These are phyloP conservation scores for Chloroclysta siterata DNA, from an alignment of 2,888 invertebrate genomes.

Conservation along the genomic window DNA sequence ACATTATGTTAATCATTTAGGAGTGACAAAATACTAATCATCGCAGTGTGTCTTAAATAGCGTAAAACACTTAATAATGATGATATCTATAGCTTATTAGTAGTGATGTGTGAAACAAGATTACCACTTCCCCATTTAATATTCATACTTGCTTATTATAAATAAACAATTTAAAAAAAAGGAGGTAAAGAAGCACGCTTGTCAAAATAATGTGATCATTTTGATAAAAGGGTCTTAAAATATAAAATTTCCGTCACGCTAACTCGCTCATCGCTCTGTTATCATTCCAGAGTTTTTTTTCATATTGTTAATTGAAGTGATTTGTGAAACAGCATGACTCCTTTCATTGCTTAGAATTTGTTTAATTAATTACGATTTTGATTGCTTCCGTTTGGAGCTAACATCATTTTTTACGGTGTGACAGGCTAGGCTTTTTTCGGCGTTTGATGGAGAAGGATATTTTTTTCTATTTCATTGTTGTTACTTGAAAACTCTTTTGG, in stretches of 20 bases:
- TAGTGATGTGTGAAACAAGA: too few species aligned
- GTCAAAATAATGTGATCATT: constrained; percentile 59
- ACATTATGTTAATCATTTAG: too few species aligned
- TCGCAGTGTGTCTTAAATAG: too few species aligned
- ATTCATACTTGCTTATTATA: too few species aligned
- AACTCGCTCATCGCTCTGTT: constrained; percentile 59
- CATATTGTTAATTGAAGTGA: constrained; percentile 85
- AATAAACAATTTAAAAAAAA: not conserved
- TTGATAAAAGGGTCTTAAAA: constrained; percentile 45
- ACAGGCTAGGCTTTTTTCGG: constrained; percentile 57
- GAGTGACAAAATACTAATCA: too few species aligned
- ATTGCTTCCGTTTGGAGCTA: constrained; percentile 79
- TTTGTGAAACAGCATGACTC: constrained; percentile 85
- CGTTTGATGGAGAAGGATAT: constrained; percentile 14
- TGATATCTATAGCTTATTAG: too few species aligned
- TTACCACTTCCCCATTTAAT: too few species aligned
- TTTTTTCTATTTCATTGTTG: constrained; percentile 9
- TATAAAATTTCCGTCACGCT: constrained; percentile 62
- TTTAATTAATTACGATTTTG: constrained; percentile 83
- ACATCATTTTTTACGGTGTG: constrained; percentile 73
- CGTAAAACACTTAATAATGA: too few species aligned
- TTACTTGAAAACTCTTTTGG: not conserved
- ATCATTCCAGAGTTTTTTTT: constrained; percentile 78
- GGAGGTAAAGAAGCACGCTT: constrained; percentile 78
- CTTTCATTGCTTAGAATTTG: constrained; percentile 84